phyloP scores from a whole-genome alignment of 2,113 vertebrate species.

The Cheirogaleus medius region DNA sequence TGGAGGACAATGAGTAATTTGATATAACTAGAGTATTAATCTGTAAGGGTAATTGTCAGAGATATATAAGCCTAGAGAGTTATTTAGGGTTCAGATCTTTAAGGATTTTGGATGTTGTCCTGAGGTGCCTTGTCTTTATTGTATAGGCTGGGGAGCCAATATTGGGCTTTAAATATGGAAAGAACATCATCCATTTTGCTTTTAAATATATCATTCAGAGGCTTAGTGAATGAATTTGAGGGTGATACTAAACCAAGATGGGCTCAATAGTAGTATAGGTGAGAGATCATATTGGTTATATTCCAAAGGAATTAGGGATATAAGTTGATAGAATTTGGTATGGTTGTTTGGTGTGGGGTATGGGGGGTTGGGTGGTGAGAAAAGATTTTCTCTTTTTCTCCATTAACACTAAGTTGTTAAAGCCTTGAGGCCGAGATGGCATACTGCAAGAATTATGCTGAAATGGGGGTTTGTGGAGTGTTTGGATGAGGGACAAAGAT shows the following conservation, averaged over 20 bases:
- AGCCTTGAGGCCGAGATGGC: neutral
- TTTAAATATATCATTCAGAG: neutral
- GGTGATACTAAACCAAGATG: neutral
- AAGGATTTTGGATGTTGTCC: slow-evolving; percentile 4
- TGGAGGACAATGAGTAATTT: neutral
- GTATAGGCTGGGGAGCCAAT: neutral
- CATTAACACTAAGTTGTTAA: neutral
- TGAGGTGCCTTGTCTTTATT: neutral
- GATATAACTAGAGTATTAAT: neutral
- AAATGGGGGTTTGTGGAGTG: neutral
- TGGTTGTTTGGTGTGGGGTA: neutral
- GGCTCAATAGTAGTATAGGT: neutral
- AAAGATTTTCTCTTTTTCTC: neutral
- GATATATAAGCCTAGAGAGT: neutral
- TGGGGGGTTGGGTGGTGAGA: neutral
- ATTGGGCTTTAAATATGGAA: neutral
- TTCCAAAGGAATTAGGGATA: neutral
- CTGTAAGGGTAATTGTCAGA: neutral
- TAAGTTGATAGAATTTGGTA: neutral
- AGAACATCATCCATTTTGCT: neutral
- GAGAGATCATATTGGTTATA: neutral
- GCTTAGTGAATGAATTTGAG: neutral
- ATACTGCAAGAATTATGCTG: neutral
- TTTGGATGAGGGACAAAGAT: neutral
- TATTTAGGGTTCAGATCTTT: neutral